Percentiles rank a stretch among this genome's conserved stretches.
Evolutionary conservation across 2,888 invertebrate species (phyloP).

Genomic region (Isoperla grammatica): DNA sequence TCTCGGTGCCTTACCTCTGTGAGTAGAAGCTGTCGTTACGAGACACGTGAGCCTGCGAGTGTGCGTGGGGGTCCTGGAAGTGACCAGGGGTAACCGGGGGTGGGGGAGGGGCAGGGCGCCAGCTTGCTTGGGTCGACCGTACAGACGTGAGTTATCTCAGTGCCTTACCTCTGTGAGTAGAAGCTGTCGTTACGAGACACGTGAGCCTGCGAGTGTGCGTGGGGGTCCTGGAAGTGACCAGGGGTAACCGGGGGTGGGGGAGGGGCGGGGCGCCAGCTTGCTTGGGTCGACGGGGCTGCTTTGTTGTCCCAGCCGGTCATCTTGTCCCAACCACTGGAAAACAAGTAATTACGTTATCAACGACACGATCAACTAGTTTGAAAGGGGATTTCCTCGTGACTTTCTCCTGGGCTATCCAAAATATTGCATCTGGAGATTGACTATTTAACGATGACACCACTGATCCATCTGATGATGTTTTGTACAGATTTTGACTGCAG

Average conservation of each 20-base stretch:
- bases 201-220: slow-evolving; percentile 32
- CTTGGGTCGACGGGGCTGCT: slow-evolving; percentile 51
- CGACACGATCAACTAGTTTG: too few species aligned
- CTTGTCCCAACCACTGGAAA: slow-evolving; percentile 23
- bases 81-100: slow-evolving; percentile 53
- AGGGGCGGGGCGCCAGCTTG: slow-evolving; percentile 52
- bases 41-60: slow-evolving; percentile 38
- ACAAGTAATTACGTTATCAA: too few species aligned
- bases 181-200: slow-evolving; percentile 46
- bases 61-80: slow-evolving; percentile 31
- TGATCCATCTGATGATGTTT: too few species aligned
- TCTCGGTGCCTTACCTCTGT: slow-evolving; percentile 43
- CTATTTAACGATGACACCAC: too few species aligned
- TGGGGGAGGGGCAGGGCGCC: slow-evolving; percentile 54
- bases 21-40: slow-evolving; percentile 46
- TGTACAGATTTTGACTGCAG: too few species aligned
- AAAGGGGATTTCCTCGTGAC: too few species aligned
- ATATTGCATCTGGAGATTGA: too few species aligned
- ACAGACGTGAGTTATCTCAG: too few species aligned
- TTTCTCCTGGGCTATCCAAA: too few species aligned
- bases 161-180: slow-evolving; percentile 44
- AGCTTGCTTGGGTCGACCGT: slow-evolving; percentile 56
- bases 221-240: slow-evolving; percentile 33
- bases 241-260: slow-evolving; percentile 58
- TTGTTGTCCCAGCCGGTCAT: slow-evolving; percentile 14